Evolutionary conservation across 2,888 invertebrate genomes (phyloP), one percentile per base, ranked within the genome.

Genomic region (Campopleginae sp.): DNA sequence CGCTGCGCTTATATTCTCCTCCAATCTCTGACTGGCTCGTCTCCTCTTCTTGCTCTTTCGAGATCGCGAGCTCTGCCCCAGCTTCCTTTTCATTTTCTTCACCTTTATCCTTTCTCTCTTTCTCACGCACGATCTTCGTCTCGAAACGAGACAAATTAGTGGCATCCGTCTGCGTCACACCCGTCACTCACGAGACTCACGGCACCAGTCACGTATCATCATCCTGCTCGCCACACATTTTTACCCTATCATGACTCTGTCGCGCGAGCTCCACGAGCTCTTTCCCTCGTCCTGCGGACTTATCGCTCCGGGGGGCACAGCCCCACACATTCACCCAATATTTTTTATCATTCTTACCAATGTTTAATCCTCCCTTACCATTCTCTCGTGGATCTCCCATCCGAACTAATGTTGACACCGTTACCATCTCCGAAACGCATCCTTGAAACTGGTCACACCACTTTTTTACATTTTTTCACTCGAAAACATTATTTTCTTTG

Each of bases 151-250:
- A 93, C 93, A 93, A 93, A 93, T 92, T 93, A 93, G 92, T 92
- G 91, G 92, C 92, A 93, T 93, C 92, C 92, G 92, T 93, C 93
- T 93, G 91, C 92, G 93, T 93, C 93, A 93, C 92, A 93, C 92
- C 93, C 92, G 92, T 93, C 93, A 92, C 91, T 89, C 88, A 88
- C 38, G 38, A 38, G 38, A 38, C 89, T 91, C 90, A 90, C 38
- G 90, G 91, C 75, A 46, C 63, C 75, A 33, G 63, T 33, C 38
- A 33, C 38, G 72, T 70, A 72, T 51, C 51, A 54, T 74, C 72
- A 31, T 38, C 42, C 46, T 38, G 8, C 38, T 4, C 38, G 38
- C 46, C 75, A n/a, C 46, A 75, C 6, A 74, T 74, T 61, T 70
- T 65, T 38, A 76, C 76, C 48, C 48, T 65, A 76, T 76, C 76